Conservation (phyloP, 2,888 invertebrate species). For the Melanchra persicariae region DNA sequence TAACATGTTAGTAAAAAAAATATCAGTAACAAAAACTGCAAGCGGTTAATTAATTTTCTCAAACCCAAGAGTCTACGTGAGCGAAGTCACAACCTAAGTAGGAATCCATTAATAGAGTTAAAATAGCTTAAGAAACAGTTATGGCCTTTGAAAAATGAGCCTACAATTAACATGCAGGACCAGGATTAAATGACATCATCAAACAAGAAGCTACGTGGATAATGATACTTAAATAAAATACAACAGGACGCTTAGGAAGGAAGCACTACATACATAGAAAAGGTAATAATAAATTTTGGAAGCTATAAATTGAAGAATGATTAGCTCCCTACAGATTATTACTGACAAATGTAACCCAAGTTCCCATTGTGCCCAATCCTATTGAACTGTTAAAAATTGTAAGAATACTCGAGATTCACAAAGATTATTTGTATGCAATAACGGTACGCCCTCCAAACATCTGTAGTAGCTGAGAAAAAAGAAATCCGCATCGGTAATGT, state of each 20-base stretch:
- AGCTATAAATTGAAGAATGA: slow-evolving; percentile 69
- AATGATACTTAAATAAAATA: slow-evolving; percentile 60
- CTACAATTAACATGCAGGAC: slow-evolving; percentile 58
- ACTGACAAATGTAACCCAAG: slow-evolving; percentile 62
- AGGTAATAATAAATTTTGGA: slow-evolving; percentile 59
- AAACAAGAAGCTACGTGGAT: slow-evolving; percentile 40
- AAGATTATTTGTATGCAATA: slow-evolving; percentile 81
- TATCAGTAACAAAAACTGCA: background rate
- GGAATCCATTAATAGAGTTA: slow-evolving; percentile 47
- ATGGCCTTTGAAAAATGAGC: slow-evolving; percentile 57
- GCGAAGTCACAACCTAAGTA: slow-evolving; percentile 43
- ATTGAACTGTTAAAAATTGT: slow-evolving; percentile 59
- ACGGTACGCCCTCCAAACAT: slow-evolving; percentile 88
- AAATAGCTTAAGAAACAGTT: slow-evolving; percentile 48
- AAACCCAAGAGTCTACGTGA: slow-evolving; percentile 31
- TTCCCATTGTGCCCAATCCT: slow-evolving; percentile 50
- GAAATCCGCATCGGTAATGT: slow-evolving; percentile 81
- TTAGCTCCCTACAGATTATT: slow-evolving; percentile 66
- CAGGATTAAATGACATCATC: slow-evolving; percentile 65
- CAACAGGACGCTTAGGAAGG: slow-evolving; percentile 60
- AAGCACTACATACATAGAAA: slow-evolving; percentile 61
- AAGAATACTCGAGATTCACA: slow-evolving; percentile 71
- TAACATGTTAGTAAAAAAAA: background rate
- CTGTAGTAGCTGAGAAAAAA: slow-evolving; percentile 77
- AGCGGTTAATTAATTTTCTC: slow-evolving; percentile 13